Evolutionary conservation across 2,888 invertebrate genomes (phyloP).

Genomic region (Eristalinus sepulchralis): DNA sequence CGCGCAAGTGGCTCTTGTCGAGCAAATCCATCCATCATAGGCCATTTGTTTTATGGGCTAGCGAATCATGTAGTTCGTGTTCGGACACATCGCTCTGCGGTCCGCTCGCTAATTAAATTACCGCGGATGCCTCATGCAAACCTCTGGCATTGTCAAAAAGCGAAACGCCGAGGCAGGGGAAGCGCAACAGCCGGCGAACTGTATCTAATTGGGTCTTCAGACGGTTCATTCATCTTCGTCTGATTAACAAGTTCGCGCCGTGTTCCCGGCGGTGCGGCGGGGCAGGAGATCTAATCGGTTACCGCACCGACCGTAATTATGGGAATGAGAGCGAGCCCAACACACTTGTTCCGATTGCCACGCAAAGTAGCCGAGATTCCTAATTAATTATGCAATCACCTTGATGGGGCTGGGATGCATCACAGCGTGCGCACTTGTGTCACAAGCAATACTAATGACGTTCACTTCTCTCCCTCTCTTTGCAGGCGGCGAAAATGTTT

Average conservation of each 20-base stretch:
- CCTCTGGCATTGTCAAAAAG: neutral
- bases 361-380: slow-evolving; percentile 21
- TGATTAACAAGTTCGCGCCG: slow-evolving; percentile 52
- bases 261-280: slow-evolving; percentile 11
- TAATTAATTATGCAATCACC: slow-evolving; percentile 61
- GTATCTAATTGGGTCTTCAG: slow-evolving; percentile 33
- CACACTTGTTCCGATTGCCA: slow-evolving; percentile 43
- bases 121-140: slow-evolving; percentile 35
- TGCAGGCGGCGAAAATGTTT: slow-evolving; percentile 75
- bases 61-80: slow-evolving; percentile 41
- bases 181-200: neutral
- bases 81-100: neutral
- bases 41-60: slow-evolving; percentile 64
- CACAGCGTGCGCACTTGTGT: slow-evolving; percentile 34
- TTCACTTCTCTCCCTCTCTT: neutral
- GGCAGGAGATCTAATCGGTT: neutral
- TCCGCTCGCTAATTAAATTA: slow-evolving; percentile 43
- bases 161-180: no score
- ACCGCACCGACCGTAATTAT: slow-evolving; percentile 19
- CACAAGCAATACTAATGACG: slow-evolving; percentile 26
- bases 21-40: slow-evolving; percentile 37
- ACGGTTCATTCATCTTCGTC: slow-evolving; percentile 44
- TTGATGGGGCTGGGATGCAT: slow-evolving; percentile 30
- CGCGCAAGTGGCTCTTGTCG: slow-evolving; percentile 25
- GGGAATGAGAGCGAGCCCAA: slow-evolving; percentile 41